Evolutionary conservation across 2,888 invertebrate species (phyloP).

Genomic region (Incurvaria masculella): DNA sequence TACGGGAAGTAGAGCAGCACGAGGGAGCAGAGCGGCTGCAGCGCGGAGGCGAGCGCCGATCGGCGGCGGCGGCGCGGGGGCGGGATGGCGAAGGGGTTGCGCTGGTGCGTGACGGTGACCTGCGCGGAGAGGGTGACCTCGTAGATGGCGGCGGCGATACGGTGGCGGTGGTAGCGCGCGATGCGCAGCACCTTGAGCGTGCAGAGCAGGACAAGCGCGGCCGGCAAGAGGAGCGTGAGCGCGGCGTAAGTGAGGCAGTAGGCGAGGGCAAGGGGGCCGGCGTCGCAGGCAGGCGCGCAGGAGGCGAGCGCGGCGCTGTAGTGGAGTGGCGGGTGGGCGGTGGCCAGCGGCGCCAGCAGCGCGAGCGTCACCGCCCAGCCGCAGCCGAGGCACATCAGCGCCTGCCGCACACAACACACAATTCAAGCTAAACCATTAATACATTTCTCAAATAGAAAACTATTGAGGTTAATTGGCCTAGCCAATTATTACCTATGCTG

Average conservation of each 20-base stretch:
- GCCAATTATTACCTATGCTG: no score
- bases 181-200: constrained; percentile 68
- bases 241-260: constrained; percentile 65
- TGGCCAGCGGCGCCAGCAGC: constrained; percentile 62
- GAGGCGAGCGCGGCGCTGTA: constrained; percentile 53
- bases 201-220: constrained; percentile 66
- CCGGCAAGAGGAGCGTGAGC: constrained; percentile 64
- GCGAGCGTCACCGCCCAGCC: constrained; percentile 66
- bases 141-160: constrained; percentile 82
- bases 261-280: constrained; percentile 56
- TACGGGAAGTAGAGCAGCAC: constrained; percentile 72
- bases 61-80: constrained; percentile 60
- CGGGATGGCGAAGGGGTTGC: constrained; percentile 73
- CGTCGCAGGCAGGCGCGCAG: constrained; percentile 67
- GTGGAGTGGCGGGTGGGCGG: constrained; percentile 49
- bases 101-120: constrained; percentile 78
- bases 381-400: constrained; percentile 61
- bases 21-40: constrained; percentile 70
- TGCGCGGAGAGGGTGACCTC: constrained; percentile 82
- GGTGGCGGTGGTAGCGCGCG: constrained; percentile 72
- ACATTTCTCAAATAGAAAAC: no score
- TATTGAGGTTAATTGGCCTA: no score
- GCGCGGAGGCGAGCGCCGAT: constrained; percentile 63
- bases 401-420: constrained; percentile 30
- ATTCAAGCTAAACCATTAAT: no score